These are phyloP conservation scores for Sphaerodactylus townsendi DNA, from an alignment of 2,113 vertebrate genomes.

Conservation along the genomic window DNA sequence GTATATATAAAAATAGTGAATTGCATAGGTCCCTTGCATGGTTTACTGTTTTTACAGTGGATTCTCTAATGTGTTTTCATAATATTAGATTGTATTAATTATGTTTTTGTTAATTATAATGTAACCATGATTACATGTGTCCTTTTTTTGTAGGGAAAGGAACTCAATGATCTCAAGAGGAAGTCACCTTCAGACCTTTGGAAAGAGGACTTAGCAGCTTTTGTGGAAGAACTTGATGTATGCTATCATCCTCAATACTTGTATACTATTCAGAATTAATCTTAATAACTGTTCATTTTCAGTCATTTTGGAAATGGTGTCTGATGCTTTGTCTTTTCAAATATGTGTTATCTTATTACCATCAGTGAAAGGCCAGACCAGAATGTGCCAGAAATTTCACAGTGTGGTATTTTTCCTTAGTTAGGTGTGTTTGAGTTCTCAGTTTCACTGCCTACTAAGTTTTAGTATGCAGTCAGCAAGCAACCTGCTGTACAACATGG, in stretches of 20 bases:
- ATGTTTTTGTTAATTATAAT: neutral
- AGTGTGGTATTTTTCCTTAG: neutral
- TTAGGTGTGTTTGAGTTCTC: neutral
- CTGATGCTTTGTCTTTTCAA: neutral
- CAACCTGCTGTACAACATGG: neutral
- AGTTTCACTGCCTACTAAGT: neutral
- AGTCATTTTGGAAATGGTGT: neutral
- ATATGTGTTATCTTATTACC: neutral
- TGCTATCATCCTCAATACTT: conserved; percentile 58
- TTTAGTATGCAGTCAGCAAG: neutral
- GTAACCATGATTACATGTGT: neutral
- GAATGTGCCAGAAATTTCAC: neutral
- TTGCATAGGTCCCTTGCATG: no score
- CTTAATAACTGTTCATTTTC: neutral
- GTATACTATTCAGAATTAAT: neutral
- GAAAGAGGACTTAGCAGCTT: conserved; percentile 95
- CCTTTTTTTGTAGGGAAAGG: conserved; percentile 79
- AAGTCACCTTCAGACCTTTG: conserved; percentile 92
- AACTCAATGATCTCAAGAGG: conserved; percentile 87
- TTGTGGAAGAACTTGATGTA: conserved; percentile 94
- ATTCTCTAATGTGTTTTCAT: neutral
- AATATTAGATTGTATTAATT: neutral
- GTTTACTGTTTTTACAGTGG: neutral
- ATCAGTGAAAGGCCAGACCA: neutral
- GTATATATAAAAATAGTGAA: neutral